These are phyloP conservation scores for Dermochelys coriacea DNA, from an alignment of 2,797 vertebrate genomes.

Conservation along the genomic window DNA sequence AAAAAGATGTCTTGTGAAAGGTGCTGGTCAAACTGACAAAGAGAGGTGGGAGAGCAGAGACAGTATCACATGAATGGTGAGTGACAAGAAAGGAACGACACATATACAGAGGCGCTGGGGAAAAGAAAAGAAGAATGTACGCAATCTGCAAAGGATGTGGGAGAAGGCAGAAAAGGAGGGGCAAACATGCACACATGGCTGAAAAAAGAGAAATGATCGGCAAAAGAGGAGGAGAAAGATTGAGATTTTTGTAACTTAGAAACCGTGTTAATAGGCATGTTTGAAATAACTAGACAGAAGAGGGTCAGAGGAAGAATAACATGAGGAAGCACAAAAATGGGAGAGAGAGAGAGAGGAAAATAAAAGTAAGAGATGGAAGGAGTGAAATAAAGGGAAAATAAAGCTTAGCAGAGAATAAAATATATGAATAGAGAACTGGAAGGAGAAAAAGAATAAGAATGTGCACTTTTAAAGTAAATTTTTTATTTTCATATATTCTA, in stretches of 20 bases:
- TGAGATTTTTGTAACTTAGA: background rate
- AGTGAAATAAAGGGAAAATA: background rate
- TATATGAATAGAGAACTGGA: background rate
- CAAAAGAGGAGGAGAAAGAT: background rate
- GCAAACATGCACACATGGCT: background rate
- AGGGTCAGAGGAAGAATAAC: background rate
- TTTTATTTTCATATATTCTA: background rate
- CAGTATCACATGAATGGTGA: background rate
- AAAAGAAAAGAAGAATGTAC: background rate
- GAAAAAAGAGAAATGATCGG: background rate
- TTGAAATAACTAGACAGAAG: background rate
- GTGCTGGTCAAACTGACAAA: background rate
- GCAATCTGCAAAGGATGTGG: background rate
- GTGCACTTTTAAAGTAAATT: background rate
- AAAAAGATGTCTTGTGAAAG: background rate
- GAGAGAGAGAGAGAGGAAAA: background rate
- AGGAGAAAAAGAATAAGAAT: background rate
- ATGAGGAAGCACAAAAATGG: background rate
- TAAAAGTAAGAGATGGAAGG: background rate
- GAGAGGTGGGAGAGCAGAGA: background rate
- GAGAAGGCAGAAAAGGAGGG: background rate
- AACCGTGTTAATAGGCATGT: fast-evolving
- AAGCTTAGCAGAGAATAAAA: background rate
- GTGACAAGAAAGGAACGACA: background rate
- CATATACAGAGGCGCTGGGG: too few relatives aligned